phyloP scores from a whole-genome alignment of 2,113 vertebrate genomes.

The Corythornis cristatus region DNA sequence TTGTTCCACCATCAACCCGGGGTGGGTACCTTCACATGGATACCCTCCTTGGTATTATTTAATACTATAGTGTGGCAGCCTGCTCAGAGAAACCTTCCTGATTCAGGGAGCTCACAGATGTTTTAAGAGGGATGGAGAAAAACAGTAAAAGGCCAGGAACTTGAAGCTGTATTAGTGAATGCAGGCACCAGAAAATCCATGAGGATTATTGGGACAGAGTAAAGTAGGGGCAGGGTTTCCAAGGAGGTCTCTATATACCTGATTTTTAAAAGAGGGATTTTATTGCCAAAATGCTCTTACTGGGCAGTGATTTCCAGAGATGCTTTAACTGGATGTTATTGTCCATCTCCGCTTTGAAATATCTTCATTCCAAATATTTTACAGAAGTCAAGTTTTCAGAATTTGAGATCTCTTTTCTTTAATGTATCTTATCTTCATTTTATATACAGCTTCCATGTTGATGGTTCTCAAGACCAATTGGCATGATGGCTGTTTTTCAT shows the following conservation, averaged over 20 bases:
- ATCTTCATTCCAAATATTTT: background rate
- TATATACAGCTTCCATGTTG: slow-evolving; percentile 41
- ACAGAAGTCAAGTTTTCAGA: slow-evolving; percentile 34
- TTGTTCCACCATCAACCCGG: background rate
- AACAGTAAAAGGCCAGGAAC: background rate
- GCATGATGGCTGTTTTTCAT: slow-evolving; percentile 25
- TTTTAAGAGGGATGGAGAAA: background rate
- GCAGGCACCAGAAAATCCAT: background rate
- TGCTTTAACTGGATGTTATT: slow-evolving; percentile 8
- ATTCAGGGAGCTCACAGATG: background rate
- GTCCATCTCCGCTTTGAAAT: slow-evolving; percentile 22
- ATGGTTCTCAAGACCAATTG: slow-evolving; percentile 27
- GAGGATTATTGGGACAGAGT: background rate
- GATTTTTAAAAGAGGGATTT: slow-evolving; percentile 1
- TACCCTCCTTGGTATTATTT: background rate
- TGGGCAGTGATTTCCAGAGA: background rate
- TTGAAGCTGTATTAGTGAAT: background rate
- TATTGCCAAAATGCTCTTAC: background rate
- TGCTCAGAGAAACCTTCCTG: background rate
- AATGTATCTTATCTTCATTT: slow-evolving; percentile 16
- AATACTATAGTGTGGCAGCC: background rate
- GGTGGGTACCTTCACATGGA: background rate
- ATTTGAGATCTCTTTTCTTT: background rate
- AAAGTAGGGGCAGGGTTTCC: background rate
- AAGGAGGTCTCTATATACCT: background rate